phyloP scores from a whole-genome alignment of 2,113 vertebrate species.

The Eretmochelys imbricata region DNA sequence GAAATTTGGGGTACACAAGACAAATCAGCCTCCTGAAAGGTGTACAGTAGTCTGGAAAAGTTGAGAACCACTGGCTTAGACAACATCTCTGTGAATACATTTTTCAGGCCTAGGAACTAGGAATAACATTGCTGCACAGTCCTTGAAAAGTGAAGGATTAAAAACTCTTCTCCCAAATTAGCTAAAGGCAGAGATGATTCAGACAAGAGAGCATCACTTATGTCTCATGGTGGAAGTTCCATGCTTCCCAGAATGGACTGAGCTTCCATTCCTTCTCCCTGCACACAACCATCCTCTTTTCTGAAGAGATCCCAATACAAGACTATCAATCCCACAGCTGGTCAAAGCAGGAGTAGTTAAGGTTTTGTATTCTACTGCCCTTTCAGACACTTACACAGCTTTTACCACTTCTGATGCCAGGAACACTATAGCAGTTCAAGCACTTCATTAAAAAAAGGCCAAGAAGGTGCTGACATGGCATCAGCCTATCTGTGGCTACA shows the following conservation, averaged over 20 bases:
- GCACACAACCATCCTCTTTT: neutral
- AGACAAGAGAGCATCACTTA: neutral
- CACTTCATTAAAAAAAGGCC: neutral
- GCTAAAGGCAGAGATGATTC: neutral
- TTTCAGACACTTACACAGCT: neutral
- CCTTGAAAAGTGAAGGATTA: neutral
- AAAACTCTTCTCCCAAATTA: neutral
- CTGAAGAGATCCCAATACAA: neutral
- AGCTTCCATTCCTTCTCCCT: neutral
- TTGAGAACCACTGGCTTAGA: neutral
- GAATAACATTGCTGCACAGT: neutral
- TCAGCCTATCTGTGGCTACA: neutral
- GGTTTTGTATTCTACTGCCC: neutral
- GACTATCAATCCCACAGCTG: neutral
- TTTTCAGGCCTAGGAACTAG: conserved; percentile 36
- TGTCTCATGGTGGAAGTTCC: neutral
- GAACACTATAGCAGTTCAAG: neutral
- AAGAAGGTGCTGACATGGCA: neutral
- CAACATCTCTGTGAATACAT: neutral
- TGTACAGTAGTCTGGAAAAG: neutral
- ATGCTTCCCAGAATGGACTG: neutral
- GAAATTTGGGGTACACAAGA: too few relatives aligned
- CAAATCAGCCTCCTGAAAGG: too few relatives aligned
- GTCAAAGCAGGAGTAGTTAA: neutral
- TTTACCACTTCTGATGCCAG: neutral